Conservation (phyloP, 2,888 invertebrate genomes). For the Tridacna crocea region DNA sequence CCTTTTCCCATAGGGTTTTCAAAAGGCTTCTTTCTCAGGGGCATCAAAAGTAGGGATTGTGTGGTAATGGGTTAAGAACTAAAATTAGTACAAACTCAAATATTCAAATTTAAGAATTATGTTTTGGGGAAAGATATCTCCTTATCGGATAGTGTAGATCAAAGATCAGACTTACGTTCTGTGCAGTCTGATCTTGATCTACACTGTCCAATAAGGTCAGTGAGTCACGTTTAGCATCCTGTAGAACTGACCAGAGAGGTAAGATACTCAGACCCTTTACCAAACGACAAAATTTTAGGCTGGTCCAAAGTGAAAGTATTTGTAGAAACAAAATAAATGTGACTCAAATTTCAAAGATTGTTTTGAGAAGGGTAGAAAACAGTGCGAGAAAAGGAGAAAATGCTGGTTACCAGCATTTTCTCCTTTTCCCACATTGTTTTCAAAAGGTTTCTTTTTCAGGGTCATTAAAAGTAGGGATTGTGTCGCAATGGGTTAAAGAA, state of each 20-base stretch:
- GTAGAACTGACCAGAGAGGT: neutral
- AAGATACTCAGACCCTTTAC: neutral
- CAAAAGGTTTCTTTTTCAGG: neutral
- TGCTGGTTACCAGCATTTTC: slow-evolving; percentile 9
- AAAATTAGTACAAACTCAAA: too few species aligned
- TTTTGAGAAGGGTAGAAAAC: neutral
- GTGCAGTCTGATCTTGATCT: too few species aligned
- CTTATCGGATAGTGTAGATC: too few species aligned
- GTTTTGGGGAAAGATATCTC: too few species aligned
- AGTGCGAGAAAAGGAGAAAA: neutral
- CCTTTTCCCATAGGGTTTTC: too few species aligned
- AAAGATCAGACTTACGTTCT: too few species aligned
- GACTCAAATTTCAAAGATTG: neutral
- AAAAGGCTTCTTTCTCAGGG: too few species aligned
- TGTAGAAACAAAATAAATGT: neutral
- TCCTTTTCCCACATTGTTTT: neutral
- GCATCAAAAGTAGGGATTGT: too few species aligned
- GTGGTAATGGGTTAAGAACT: too few species aligned
- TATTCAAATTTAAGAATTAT: too few species aligned
- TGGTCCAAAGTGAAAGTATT: neutral
- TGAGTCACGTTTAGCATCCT: too few species aligned
- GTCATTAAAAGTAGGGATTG: neutral
- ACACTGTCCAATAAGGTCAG: too few species aligned
- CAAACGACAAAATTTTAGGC: neutral
- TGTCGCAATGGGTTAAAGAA: neutral